Base-by-base conservation (phyloP, 2,888 invertebrate species). In the Spilarctia lutea region DNA sequence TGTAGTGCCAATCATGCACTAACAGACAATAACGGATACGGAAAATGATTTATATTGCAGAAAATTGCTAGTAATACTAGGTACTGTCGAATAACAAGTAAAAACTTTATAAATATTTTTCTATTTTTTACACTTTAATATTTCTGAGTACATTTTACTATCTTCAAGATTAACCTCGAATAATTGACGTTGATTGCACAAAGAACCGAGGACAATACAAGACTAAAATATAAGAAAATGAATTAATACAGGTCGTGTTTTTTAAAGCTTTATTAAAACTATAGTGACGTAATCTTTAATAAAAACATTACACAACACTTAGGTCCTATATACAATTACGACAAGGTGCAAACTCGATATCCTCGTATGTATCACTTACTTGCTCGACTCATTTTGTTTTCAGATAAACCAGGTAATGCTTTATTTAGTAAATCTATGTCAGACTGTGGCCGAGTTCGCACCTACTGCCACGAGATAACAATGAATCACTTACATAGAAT, bases 401-500 rank as follows among this genome's bases (percentile, higher is more conserved):
- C 68, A 66, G 60, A 73, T 48, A 24, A 68, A 65, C 56, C 72
- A 68, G 33, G 71, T 66, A 65, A 75, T 24, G 65, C 68, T 71
- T 71, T 69, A 71, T 48, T 35, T 66, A 68, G 24, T 18, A 67
- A 65, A 81, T 75, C 73, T 80, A 72, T 81, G 80, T 83, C 79
- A 86, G 71, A 77, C 73, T 70, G 67, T 67, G 74, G 42, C 77
- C 77, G 75, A 75, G 71, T 77, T 76, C 65, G 69, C 71, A 79
- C 75, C 56, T 71, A 76, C 74, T 60, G 65, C 75, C 71, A 75
- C 73, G 67, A 83, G 82, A 83, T 81, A 81, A 80, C 73, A 74
- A 73, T 81, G 83, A 84, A 78, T 81, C 84, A 84, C 71, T 82
- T 76, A 70, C 73, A 78, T 78, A 75, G 76, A 81, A 83, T 78